Evolutionary conservation across 1,140 invertebrate species (phyloP), one percentile per base, ranked within the genome.

Genomic region (Cephus cinctus): DNA sequence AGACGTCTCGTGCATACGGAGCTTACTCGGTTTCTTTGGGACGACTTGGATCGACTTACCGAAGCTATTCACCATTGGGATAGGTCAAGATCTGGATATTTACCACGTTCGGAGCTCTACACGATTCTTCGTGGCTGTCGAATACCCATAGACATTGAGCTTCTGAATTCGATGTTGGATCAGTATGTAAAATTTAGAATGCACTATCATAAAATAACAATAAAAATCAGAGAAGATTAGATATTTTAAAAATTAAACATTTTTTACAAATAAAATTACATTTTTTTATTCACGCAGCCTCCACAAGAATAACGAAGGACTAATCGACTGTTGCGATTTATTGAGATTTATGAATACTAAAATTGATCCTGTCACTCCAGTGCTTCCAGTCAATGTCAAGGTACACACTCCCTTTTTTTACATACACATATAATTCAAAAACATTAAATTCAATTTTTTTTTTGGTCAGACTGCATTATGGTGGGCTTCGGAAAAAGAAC

Each of bases 61-160:
- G 86, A 88, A 60, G 81, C 83, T 47, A 77, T 91, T 21, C 53
- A 76, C 21, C 80, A 85, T 53, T 78, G 81, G 6, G 87, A 90
- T 61, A 76, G 78, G 21, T 47, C 66, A 0, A 78, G 73, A 50
- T 74, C 65, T 6, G 85, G 85, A 27, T 79, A 75, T 25, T 60
- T 90, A 11, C 43, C 72, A 0, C 72, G 73, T 14, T 59, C 79
- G 5, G 75, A 81, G 14, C 54, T 88, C 6, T 80, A 86, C 9
- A 82, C 81, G 34, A 71, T 85, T 21, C 58, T 89, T 9, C 77
- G 82, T 12, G 86, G 82, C 2, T 82, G 82, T 42, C 76, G 82
- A 30, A 52, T 90, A 30, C 87, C 87, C 0, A 69, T 90, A 1
- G 81, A 83, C 43, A 59, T 75, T 4, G 82, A 87, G 47, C 70